Percentiles rank a stretch among this genome's conserved stretches.
Evolutionary conservation across 2,797 vertebrate genomes (phyloP).

Genomic region (Helostoma temminkii): DNA sequence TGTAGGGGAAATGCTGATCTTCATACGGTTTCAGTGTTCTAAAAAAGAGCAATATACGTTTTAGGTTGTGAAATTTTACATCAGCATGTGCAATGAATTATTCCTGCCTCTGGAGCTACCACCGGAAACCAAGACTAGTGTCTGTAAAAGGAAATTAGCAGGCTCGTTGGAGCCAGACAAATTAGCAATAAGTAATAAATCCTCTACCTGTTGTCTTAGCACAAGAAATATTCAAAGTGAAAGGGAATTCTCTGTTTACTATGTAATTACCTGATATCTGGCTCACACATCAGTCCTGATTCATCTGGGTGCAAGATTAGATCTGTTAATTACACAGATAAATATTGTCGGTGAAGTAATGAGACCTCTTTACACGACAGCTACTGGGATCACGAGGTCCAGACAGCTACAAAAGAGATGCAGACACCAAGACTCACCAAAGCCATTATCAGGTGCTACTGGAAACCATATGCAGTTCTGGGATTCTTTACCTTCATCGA

Average conservation of each 20-base stretch:
- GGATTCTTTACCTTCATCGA: conserved; percentile 92
- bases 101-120: not conserved
- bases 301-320: not conserved
- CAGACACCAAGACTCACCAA: conserved; percentile 85
- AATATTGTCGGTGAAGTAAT: not conserved
- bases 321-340: not conserved
- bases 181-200: not conserved
- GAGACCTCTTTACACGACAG: conserved; percentile 67
- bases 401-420: conserved; percentile 85
- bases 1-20: too few species aligned
- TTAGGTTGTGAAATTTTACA: not conserved
- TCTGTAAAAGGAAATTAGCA: not conserved
- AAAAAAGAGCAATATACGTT: too few species aligned
- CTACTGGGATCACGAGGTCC: conserved; percentile 90
- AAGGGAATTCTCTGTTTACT: not conserved
- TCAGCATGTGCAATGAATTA: not conserved
- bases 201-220: not conserved
- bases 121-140: not conserved
- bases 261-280: not conserved
- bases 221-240: not conserved
- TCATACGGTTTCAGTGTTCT: too few species aligned
- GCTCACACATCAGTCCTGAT: not conserved
- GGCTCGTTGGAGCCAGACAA: not conserved
- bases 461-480: conserved; percentile 90
- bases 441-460: conserved; percentile 91